phyloP scores from a whole-genome alignment of 2,797 vertebrate species.

The Rallus crepitans region DNA sequence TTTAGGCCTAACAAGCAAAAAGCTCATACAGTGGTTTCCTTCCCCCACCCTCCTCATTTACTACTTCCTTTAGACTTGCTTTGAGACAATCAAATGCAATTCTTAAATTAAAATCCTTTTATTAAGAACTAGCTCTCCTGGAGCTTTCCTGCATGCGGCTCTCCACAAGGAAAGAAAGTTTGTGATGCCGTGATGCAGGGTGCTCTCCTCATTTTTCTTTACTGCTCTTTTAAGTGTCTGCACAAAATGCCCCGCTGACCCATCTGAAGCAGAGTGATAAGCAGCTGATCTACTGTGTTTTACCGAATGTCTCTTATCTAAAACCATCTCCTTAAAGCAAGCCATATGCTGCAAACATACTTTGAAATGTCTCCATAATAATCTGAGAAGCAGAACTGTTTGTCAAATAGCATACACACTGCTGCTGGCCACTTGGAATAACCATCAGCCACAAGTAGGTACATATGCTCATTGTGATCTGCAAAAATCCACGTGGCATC shows the following conservation, averaged over 20 bases:
- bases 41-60: not conserved
- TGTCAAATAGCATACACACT: slow-evolving; percentile 33
- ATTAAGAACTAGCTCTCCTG: not conserved
- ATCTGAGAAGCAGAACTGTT: slow-evolving; percentile 46
- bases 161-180: not conserved
- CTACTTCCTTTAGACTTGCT: not conserved
- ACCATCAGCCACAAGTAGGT: slow-evolving; percentile 47
- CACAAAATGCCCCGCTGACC: not conserved
- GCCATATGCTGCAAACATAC: slow-evolving; percentile 59
- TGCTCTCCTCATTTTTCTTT: not conserved
- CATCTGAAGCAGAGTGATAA: slow-evolving; percentile 34
- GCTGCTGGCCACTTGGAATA: slow-evolving; percentile 62
- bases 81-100: not conserved
- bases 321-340: slow-evolving; percentile 44
- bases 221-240: slow-evolving; percentile 9
- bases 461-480: slow-evolving; percentile 56
- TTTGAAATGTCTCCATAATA: slow-evolving; percentile 46
- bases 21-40: not conserved
- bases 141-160: not conserved
- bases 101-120: not conserved
- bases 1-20: not conserved
- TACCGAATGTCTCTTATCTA: not conserved
- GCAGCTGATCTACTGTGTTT: slow-evolving; percentile 40
- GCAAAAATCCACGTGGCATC: slow-evolving; percentile 29
- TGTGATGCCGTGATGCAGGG: accelerated